Base-by-base conservation (phyloP, 2,888 invertebrate species). In the Belgica antarctica region DNA sequence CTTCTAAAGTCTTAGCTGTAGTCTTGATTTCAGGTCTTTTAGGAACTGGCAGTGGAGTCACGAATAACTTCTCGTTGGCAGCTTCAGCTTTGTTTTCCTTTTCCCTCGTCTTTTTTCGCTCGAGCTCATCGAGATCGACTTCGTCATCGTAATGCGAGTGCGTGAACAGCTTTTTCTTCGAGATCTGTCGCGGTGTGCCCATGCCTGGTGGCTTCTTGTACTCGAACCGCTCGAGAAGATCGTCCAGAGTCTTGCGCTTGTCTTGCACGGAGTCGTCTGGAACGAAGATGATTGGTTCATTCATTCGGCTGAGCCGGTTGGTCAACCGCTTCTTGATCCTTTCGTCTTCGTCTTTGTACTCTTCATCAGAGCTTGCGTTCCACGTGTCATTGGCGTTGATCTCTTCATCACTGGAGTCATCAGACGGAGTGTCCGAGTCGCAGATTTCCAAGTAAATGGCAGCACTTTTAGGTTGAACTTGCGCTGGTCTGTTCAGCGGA, bases 291-390 rank as follows among this genome's bases (percentile, higher is more conserved):
- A 52, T 28, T 19, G 47, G 52, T 22, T 68, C 68, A 25, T 25
- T 28, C 17, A 8, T 22, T 4, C 17, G 10, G 46, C 24, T 65
- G 22, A 22, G 7, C 5, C 46, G 68, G 3, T 15, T 24, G 0
- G 31, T 19, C 22, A 8, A 41, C 1, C 57, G 59, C 5, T 19
- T 57, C 10, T 31, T 15, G 15, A 70, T 70, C 5, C 41, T 25
- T 12, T 34, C 46, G 1, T 24, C 57, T 61, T 70, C 61, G 4
- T 15, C 24, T 22, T 31, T 12, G 15, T 31, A 66, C n/a, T 70
- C 70, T 15, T 70, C 70, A 59, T 70, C 70, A 1, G 70, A 61
- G n/a, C 61, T 61, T 17, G 59, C 70, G 61, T 70, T 70, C 59
- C 61, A 59, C 2, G 70, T 61, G n/a, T 61, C 61, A 41, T 61